Conservation (phyloP, 2,113 vertebrate genomes). For the Toxotes chatareus region DNA sequence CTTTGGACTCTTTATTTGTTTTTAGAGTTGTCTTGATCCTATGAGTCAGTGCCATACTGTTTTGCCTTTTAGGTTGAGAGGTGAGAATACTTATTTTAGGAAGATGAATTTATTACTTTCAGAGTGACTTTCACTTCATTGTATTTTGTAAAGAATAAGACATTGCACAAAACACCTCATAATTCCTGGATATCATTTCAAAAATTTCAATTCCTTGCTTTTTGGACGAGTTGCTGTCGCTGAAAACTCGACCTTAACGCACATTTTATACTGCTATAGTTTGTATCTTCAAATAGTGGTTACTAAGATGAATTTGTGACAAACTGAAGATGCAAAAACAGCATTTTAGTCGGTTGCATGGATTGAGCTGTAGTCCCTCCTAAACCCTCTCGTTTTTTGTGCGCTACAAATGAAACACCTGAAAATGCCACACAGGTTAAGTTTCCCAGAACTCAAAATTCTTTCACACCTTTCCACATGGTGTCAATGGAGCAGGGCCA, state of each 20-base stretch:
- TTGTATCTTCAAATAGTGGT: not conserved
- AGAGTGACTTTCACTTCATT: conserved; percentile 64
- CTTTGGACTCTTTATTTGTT: not conserved
- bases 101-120: conserved; percentile 49
- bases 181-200: conserved; percentile 49
- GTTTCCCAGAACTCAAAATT: not conserved
- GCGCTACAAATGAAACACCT: not conserved
- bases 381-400: not conserved
- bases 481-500: not conserved
- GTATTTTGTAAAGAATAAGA: conserved; percentile 39
- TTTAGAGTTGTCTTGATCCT: conserved; percentile 2
- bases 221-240: not conserved
- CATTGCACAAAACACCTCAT: conserved; percentile 39
- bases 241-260: not conserved
- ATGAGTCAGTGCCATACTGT: conserved; percentile 34
- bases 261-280: not conserved
- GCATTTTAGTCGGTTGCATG: not conserved
- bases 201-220: conserved; percentile 1
- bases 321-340: not conserved
- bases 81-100: conserved; percentile 34
- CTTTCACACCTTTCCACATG: not conserved
- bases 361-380: too few species aligned
- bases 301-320: not conserved
- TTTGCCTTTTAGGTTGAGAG: conserved; percentile 5
- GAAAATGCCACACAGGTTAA: not conserved